Evolutionary conservation across 2,888 invertebrate species (phyloP).

Genomic region (Drosophila phalerata): DNA sequence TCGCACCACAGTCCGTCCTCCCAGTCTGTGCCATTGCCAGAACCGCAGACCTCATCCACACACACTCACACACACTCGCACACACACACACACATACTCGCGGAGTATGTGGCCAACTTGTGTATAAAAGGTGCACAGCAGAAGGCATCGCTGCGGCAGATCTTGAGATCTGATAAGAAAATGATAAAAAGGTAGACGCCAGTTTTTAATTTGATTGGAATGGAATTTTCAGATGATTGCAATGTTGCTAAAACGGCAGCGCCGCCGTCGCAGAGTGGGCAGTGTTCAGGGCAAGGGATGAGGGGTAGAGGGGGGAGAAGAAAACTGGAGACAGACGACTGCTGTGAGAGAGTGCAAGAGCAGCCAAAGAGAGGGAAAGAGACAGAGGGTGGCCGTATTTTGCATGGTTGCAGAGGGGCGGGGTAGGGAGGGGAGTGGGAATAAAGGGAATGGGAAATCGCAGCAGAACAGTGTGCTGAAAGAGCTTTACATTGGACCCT

Average conservation of each 20-base stretch:
- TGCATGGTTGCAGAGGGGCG: constrained; percentile 12
- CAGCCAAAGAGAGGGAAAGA: constrained; percentile 3
- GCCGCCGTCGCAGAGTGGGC: constrained; percentile 56
- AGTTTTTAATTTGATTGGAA: constrained; percentile 86
- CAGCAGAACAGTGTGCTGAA: constrained; percentile 42
- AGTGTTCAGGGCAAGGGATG: neutral
- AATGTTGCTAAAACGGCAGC: constrained; percentile 80
- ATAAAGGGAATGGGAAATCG: neutral
- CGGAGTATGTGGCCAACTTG: constrained; percentile 9
- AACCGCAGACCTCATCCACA: constrained; percentile 61
- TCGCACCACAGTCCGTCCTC: constrained; percentile 57
- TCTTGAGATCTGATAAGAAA: constrained; percentile 85
- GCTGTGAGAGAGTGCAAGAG: constrained; percentile 59
- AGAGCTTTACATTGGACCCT: constrained; percentile 54
- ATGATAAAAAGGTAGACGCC: constrained; percentile 86
- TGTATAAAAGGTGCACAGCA: constrained; percentile 65
- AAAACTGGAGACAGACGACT: constrained; percentile 45
- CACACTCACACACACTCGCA: constrained; percentile 17
- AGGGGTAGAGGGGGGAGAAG: neutral
- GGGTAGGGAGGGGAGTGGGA: neutral
- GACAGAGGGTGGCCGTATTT: constrained; percentile 25
- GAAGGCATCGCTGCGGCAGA: constrained; percentile 83
- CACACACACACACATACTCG: constrained; percentile 15
- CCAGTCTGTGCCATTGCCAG: constrained; percentile 51
- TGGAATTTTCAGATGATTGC: constrained; percentile 83